A percentile compares a stretch with the other conserved stretches of the same genome.
These are phyloP conservation scores for Coecobrya sp. DNA, from an alignment of 2,888 invertebrate genomes.

Conservation along the genomic window DNA sequence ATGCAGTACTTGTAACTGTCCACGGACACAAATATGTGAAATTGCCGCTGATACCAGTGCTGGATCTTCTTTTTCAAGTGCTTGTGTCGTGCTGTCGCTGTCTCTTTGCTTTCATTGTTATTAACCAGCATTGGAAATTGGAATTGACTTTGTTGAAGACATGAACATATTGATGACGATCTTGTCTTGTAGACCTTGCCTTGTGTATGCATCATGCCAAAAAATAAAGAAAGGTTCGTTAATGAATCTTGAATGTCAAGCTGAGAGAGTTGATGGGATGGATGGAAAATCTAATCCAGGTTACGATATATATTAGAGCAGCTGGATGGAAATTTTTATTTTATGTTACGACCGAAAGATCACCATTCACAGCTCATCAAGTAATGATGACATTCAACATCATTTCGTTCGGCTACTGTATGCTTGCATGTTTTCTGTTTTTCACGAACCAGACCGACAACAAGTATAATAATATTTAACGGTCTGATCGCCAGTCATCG, in stretches of 20 bases:
- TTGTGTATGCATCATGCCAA: neutral
- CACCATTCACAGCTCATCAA: constrained; percentile 33
- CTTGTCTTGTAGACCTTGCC: constrained; percentile 1
- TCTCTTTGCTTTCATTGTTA: constrained; percentile 18
- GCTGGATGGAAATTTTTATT: constrained; percentile 58
- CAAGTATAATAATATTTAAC: constrained; percentile 26
- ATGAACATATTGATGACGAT: constrained; percentile 41
- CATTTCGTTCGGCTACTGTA: constrained; percentile 12
- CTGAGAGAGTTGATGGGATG: neutral
- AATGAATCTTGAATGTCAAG: constrained; percentile 69
- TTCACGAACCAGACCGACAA: constrained; percentile 65
- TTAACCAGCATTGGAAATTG: neutral
- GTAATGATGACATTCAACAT: constrained; percentile 43
- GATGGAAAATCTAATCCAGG: constrained; percentile 5
- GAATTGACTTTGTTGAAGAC: constrained; percentile 1
- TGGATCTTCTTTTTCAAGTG: neutral
- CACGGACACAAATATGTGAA: neutral
- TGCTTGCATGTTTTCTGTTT: neutral
- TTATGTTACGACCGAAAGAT: neutral
- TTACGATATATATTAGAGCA: neutral
- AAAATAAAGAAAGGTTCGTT: constrained; percentile 34
- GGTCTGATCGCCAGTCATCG: constrained; percentile 9
- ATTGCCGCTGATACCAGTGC: neutral
- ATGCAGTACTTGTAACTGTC: neutral
- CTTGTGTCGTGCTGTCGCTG: neutral